phyloP scores from a whole-genome alignment of 2,888 invertebrate species.

The Bombylius major region DNA sequence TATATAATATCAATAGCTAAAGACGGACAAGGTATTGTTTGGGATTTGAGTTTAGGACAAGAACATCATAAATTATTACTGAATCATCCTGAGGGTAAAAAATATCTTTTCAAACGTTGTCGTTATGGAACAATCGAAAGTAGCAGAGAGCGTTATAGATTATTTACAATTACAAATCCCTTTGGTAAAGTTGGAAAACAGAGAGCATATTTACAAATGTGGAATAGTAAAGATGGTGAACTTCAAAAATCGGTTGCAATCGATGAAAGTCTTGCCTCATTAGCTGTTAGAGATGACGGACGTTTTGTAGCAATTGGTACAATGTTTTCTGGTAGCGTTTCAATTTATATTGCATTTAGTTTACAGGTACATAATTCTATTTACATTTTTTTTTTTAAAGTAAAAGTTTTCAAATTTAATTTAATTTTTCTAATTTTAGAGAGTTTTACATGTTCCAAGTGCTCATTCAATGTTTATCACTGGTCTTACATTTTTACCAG shows the following conservation, averaged over 20 bases:
- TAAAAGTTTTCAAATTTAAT: neutral
- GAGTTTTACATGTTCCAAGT: conserved; percentile 65
- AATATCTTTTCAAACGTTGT: conserved; percentile 73
- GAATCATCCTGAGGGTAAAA: conserved; percentile 59
- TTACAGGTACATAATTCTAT: conserved; percentile 55
- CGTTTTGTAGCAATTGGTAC: conserved; percentile 85
- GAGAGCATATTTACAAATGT: conserved; percentile 62
- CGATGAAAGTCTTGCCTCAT: conserved; percentile 66
- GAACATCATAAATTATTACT: conserved; percentile 60
- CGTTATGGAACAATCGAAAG: conserved; percentile 64
- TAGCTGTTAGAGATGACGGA: conserved; percentile 85
- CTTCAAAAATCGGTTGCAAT: conserved; percentile 47
- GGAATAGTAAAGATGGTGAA: conserved; percentile 53
- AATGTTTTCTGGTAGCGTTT: conserved; percentile 85
- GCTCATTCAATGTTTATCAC: conserved; percentile 97
- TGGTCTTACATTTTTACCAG: conserved; percentile 83
- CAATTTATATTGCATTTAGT: conserved; percentile 83
- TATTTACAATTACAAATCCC: conserved; percentile 75
- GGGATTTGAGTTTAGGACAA: conserved; percentile 56
- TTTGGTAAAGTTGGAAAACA: conserved; percentile 56
- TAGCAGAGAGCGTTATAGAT: conserved; percentile 47
- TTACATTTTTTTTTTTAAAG: neutral
- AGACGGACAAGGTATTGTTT: conserved; percentile 71
- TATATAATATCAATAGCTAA: conserved; percentile 74
- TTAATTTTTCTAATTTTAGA: conserved; percentile 36